Base-by-base conservation (phyloP, 2,888 invertebrate genomes). In the Agelastica alni region DNA sequence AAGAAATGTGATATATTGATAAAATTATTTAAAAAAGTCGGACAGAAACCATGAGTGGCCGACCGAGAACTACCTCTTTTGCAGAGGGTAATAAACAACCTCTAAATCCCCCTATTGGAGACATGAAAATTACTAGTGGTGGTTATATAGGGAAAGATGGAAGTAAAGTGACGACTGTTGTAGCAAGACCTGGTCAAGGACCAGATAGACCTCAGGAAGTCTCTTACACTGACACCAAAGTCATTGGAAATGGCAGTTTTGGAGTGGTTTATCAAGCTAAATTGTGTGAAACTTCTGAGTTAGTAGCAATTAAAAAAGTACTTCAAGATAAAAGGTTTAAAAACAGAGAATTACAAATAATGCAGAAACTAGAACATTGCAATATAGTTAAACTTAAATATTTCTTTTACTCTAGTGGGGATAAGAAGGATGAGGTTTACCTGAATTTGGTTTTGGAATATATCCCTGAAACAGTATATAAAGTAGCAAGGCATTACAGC, bases 351-450 rank as follows among this genome's bases (percentile, higher is more conserved):
- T 87, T 99, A 81, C 98, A 99, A 86, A 99, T 99, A 71, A 99
- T 99, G 99, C 88, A 98, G 80, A 92, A 96, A 79, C 84, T 99
- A 83, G 96, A 98, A 82, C 99, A 99, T 83, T 96, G 96, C 89
- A 99, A 99, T 85, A 98, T 99, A 85, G 98, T 99, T 78, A 96
- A 96, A 86, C 89, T 99, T 82, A 96, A 96, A 86, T 99, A 96
- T 86, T 99, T 96, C 90, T 99, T 99, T 87, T 99, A 99, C 85
- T 98, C 98, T 78, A 95, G 95, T 80, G 98, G 98, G 79, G 98
- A 99, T 84, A 98, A 96, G 96, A 98, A 97, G 83, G 98, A 99
- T 84, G 99, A 99, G 86, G 95, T 99, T 83, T 99, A 96, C 88
- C 90, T 99, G 84, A 99, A 99, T 85, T 85, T 99, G 86, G 98